Percentiles rank a stretch among this genome's conserved stretches.
Evolutionary conservation across 2,888 invertebrate genomes (phyloP).

Genomic region (Bellardia pandia): DNA sequence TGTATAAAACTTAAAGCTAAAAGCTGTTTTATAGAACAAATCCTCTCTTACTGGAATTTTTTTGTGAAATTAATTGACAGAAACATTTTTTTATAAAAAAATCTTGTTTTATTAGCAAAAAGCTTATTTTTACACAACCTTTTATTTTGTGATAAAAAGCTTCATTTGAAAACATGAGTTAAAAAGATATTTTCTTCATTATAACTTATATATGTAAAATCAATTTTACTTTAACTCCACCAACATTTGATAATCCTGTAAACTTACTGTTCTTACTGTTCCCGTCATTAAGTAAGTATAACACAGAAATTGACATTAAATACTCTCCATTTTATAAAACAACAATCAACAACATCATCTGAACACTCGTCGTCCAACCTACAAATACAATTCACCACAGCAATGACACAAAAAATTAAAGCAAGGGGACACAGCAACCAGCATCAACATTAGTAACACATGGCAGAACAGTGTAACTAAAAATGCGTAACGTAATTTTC

Average conservation of each 20-base stretch:
- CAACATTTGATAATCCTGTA: neutral
- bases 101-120: no score
- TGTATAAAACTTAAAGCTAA: no score
- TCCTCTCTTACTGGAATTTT: no score
- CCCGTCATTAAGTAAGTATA: neutral
- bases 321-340: slow-evolving; percentile 26
- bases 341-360: slow-evolving; percentile 23
- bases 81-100: no score
- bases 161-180: no score
- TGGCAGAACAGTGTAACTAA: slow-evolving; percentile 43
- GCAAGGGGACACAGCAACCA: neutral
- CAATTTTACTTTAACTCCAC: neutral
- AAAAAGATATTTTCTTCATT: no score
- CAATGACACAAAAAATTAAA: slow-evolving; percentile 14
- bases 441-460: slow-evolving; percentile 67
- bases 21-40: no score
- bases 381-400: neutral
- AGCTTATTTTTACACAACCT: no score
- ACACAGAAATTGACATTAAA: slow-evolving; percentile 19
- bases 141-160: no score
- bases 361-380: neutral
- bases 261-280: neutral
- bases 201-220: no score
- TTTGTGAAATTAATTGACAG: no score
- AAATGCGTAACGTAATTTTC: slow-evolving; percentile 66